phyloP scores from a whole-genome alignment of 2,113 vertebrate genomes.

The Ranitomeya imitator region DNA sequence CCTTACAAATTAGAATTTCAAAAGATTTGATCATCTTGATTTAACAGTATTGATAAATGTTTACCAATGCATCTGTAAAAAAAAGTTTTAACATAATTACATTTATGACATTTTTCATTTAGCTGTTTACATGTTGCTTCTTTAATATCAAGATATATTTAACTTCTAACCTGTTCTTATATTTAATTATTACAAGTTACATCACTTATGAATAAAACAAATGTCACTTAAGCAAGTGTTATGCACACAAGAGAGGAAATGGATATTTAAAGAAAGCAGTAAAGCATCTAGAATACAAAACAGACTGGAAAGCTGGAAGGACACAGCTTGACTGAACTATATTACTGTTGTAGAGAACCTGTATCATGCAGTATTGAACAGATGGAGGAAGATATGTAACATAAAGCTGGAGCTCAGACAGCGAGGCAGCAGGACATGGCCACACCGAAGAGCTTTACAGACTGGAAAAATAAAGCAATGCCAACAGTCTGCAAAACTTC shows the following conservation, averaged over 20 bases:
- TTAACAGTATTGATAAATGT: no score
- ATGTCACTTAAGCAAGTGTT: background rate
- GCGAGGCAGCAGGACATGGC: slow-evolving; percentile 39
- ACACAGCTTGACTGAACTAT: slow-evolving; percentile 30
- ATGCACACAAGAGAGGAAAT: background rate
- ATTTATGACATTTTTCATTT: background rate
- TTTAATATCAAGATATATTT: background rate
- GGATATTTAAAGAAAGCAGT: background rate
- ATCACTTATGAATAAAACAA: background rate
- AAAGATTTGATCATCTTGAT: no score
- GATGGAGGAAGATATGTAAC: slow-evolving; percentile 31
- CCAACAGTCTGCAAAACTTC: slow-evolving; percentile 30
- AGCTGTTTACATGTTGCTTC: background rate
- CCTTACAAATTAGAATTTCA: no score
- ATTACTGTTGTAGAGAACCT: slow-evolving; percentile 19
- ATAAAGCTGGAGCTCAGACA: slow-evolving; percentile 40
- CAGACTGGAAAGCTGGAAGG: slow-evolving; percentile 4
- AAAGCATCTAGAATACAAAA: slow-evolving; percentile 5
- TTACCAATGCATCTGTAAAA: no score
- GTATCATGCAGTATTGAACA: slow-evolving; percentile 32
- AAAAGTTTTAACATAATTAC: no score
- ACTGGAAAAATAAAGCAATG: slow-evolving; percentile 35
- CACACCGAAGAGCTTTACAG: slow-evolving; percentile 29
- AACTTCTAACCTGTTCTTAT: no score
- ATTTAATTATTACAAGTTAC: no score